These are phyloP conservation scores for Apteryx mantelli DNA, from an alignment of 2,113 vertebrate species.

Conservation along the genomic window DNA sequence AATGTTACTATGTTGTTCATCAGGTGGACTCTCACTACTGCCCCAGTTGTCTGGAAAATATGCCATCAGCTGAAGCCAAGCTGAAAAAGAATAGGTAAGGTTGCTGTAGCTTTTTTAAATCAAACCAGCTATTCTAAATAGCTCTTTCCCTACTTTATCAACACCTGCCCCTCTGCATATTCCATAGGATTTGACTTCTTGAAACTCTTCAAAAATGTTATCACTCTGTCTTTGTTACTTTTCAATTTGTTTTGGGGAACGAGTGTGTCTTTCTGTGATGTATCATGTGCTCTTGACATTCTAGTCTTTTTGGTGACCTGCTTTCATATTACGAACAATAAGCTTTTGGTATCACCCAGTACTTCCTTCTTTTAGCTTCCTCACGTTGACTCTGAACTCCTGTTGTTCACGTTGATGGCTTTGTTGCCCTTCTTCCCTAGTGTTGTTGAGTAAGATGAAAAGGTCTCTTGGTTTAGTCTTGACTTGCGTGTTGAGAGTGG, in stretches of 20 bases:
- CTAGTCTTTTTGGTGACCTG: not conserved
- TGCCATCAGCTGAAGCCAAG: constrained; percentile 99
- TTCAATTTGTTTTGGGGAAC: not conserved
- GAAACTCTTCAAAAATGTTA: not conserved
- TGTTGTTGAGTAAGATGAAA: not conserved
- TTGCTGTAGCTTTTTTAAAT: not conserved
- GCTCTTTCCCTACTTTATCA: not conserved
- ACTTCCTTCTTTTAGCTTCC: not conserved
- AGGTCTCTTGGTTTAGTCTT: not conserved
- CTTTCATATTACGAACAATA: not conserved
- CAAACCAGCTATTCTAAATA: rapidly evolving
- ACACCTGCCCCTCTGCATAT: rapidly evolving
- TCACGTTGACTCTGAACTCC: not conserved
- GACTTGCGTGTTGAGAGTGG: not conserved
- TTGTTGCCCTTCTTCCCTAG: not conserved
- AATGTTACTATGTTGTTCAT: not conserved
- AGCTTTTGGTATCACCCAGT: not conserved
- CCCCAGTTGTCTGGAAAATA: constrained; percentile 98
- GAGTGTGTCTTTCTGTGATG: not conserved
- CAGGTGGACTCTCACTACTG: constrained; percentile 99
- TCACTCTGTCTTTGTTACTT: not conserved
- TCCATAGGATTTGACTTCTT: not conserved
- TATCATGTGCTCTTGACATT: not conserved
- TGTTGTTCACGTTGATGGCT: not conserved
- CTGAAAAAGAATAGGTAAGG: constrained; percentile 96